Base-by-base conservation (phyloP, 2,888 invertebrate species). In the Scaptomyza polygonia region DNA sequence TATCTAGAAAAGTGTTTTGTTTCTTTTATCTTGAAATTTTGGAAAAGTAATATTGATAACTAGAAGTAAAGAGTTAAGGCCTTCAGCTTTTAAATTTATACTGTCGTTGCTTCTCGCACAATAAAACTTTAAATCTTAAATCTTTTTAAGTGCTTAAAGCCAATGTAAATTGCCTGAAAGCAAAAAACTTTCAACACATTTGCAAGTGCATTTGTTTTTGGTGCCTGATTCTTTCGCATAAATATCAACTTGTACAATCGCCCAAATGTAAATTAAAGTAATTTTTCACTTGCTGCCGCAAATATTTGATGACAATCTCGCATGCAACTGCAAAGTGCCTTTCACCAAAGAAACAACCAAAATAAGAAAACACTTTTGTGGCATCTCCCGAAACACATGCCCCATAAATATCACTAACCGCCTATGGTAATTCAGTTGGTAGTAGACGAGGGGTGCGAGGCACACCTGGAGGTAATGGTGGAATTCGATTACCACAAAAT, bases 241-340 rank as follows among this genome's bases (percentile, higher is more conserved):
- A 75, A 75, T 71, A 45, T 55, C 55, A 44, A 40, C 32, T 34
- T 73, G 73, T 43, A 16, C 68, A 56, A 71, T 55, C 66, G 48
- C 14, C 30, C 30, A 52, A 58, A 58, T 67, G 58, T 52, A 67
- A 67, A 67, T 67, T 58, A 21, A 51, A 36, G 56, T 44, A 58
- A 67, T 67, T 67, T 67, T 48, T 58, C 52, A 67, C 47, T 42
- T 61, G 52, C 42, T 18, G 54, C 25, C 16, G 72, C 58, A 54
- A 54, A 67, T 59, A 59, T 72, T 65, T 69, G 72, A 77, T 74
- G 72, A 74, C 74, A 76, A 77, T 76, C 77, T 56, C 56, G 9
- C 77, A 76, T 74, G 77, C 63, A 68, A 74, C 52, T 57, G 67
- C 49, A 42, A 34, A 42, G 44, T 47, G 77, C 72, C 74, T 74